phyloP scores from a whole-genome alignment of 2,113 vertebrate species.

The Lampris megalopsis region DNA sequence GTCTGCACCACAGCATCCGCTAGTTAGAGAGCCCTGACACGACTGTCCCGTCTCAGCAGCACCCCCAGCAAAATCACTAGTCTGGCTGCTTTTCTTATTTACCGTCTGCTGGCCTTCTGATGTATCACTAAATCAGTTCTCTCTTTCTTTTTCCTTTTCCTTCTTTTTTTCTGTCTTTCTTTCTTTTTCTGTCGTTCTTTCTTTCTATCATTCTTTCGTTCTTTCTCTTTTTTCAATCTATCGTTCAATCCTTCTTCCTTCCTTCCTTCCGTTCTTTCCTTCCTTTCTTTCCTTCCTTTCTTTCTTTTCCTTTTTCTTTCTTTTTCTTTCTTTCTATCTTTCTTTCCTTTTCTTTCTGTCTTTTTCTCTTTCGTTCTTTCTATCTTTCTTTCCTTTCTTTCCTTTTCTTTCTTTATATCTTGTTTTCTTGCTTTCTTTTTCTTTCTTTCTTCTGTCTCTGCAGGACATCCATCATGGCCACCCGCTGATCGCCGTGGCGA shows the following conservation, averaged over 20 bases:
- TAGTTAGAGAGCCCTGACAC: too few relatives aligned
- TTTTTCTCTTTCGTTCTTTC: too few relatives aligned
- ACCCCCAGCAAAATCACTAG: too few relatives aligned
- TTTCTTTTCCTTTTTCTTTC: constrained; percentile 35
- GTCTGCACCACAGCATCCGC: neutral
- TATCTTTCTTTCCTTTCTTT: constrained; percentile 1
- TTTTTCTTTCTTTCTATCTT: constrained; percentile 39
- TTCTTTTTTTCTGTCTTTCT: constrained; percentile 46
- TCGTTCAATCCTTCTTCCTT: constrained; percentile 35
- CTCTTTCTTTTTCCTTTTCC: constrained; percentile 35
- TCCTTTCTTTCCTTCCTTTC: constrained; percentile 45
- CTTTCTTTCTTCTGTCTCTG: constrained; percentile 32
- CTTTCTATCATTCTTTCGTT: constrained; percentile 34
- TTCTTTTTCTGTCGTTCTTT: constrained; percentile 28
- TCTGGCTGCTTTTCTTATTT: neutral
- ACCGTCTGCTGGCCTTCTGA: constrained; percentile 51
- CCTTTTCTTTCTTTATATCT: neutral
- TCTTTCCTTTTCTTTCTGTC: constrained; percentile 11
- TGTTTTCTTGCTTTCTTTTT: neutral
- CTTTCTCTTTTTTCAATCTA: constrained; percentile 49
- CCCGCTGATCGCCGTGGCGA: constrained; percentile 48
- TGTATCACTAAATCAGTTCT: constrained; percentile 30
- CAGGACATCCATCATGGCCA: constrained; percentile 55
- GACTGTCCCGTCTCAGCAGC: too few relatives aligned
- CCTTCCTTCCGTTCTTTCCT: constrained; percentile 35